Conservation (phyloP, 2,797 vertebrate genomes). For the Pangasius sanitwongsei region DNA sequence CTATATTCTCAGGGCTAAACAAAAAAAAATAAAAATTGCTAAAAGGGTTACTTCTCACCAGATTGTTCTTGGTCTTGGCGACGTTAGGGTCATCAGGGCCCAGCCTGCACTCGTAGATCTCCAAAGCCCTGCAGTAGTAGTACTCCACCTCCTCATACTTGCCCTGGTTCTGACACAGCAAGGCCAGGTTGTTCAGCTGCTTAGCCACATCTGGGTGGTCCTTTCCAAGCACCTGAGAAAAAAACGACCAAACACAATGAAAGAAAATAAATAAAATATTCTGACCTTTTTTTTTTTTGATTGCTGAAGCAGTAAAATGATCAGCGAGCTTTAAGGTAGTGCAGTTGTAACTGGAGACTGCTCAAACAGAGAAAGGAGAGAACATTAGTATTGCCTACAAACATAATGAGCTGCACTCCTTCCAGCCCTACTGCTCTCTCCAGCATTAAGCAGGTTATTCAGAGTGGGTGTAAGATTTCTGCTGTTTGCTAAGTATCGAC, state of each 20-base stretch:
- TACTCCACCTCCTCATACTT: slow-evolving; percentile 98
- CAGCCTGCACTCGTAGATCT: slow-evolving; percentile 92
- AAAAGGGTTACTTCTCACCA: slow-evolving; percentile 75
- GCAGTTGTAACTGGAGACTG: slow-evolving; percentile 10
- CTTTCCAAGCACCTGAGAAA: slow-evolving; percentile 87
- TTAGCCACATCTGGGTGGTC: slow-evolving; percentile 98
- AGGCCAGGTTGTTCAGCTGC: slow-evolving; percentile 97
- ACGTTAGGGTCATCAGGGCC: slow-evolving; percentile 94
- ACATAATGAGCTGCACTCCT: not conserved
- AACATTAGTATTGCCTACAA: not conserved
- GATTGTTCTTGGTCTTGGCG: slow-evolving; percentile 97
- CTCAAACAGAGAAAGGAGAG: not conserved
- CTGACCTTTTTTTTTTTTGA: not conserved
- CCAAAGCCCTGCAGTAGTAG: slow-evolving; percentile 94
- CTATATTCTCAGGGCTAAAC: not conserved
- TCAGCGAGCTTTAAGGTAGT: not conserved
- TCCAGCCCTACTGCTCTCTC: slow-evolving; percentile 7
- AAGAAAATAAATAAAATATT: not conserved
- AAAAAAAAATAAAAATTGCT: not conserved
- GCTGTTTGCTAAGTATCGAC: slow-evolving; percentile 36
- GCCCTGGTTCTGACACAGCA: slow-evolving; percentile 98
- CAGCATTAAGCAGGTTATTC: slow-evolving; percentile 33
- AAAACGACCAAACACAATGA: not conserved
- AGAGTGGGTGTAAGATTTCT: slow-evolving; percentile 43
- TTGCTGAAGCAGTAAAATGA: not conserved